Percentiles rank a stretch among this genome's conserved stretches.
These are phyloP conservation scores for Brachyistius frenatus DNA, from an alignment of 2,113 vertebrate species.

Conservation along the genomic window DNA sequence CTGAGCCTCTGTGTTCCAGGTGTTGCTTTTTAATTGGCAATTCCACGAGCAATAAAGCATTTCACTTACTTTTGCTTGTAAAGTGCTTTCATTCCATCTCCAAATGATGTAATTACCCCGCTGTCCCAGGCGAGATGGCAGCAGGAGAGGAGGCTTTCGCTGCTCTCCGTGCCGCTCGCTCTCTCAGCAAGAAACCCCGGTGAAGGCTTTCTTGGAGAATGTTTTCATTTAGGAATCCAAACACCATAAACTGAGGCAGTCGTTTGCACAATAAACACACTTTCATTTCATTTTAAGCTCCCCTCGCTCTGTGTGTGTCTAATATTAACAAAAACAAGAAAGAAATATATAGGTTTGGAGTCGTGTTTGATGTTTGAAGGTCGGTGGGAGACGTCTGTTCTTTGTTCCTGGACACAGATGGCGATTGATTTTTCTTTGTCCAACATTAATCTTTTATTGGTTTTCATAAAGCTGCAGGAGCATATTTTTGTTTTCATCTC, in stretches of 20 bases:
- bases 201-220: conserved; percentile 67
- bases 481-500: conserved; percentile 41
- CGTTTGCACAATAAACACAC: conserved; percentile 74
- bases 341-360: conserved; percentile 7
- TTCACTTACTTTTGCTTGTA: conserved; percentile 80
- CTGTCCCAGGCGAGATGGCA: conserved; percentile 67
- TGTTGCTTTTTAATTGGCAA: conserved; percentile 87
- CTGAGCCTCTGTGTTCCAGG: conserved; percentile 80
- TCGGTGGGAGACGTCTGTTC: conserved; percentile 14
- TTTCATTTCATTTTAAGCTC: conserved; percentile 67
- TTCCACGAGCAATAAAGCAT: conserved; percentile 84
- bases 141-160: conserved; percentile 42
- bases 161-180: conserved; percentile 37
- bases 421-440: conserved; percentile 47
- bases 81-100: conserved; percentile 84
- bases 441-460: conserved; percentile 33
- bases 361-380: conserved; percentile 53
- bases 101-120: conserved; percentile 87
- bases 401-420: conserved; percentile 52
- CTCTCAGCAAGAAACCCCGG: conserved; percentile 68
- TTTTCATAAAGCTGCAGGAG: conserved; percentile 40
- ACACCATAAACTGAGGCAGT: conserved; percentile 72
- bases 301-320: conserved; percentile 40
- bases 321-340: conserved; percentile 45
- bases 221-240: conserved; percentile 82